Base-by-base conservation (phyloP, 2,888 invertebrate genomes). In the Halictus quadricinctus region DNA sequence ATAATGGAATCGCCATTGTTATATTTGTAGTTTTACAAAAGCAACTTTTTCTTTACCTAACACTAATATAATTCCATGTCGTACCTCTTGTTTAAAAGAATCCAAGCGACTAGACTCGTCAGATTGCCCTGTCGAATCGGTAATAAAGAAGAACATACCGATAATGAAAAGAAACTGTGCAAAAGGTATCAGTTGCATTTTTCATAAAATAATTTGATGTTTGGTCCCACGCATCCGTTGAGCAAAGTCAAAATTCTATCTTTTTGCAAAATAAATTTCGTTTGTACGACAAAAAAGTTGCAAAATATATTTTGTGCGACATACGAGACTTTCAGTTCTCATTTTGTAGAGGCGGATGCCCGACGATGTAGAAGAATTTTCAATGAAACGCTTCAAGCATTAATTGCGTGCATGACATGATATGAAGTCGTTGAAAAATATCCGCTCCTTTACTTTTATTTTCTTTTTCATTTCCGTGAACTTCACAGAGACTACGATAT, bases 51-150 rank as follows among this genome's bases (percentile, higher is more conserved):
- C 3, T n/a, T 76, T 8, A 50, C 13, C 3, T 69, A 36, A 41
- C 7, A 6, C 64, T 15, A 25, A 18, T 21, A 18, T 3, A 72
- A 15, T 25, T 43, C 36, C 29, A 58, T 29, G 0, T 15, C 10
- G 21, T 85, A 85, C 85, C 41, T 85, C 50, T 76, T 15, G 15
- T 13, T 64, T 60, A 6, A 75, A 54, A 1, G 72, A 10, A 1
- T 50, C 21, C 6, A 76, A 50, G 36, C 50, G 25, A 36, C 64
- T 48, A 0, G 73, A 73, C 36, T 54, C 72, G 0, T 21, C 43
- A 0, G 46, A 54, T n/a, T 54, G n/a, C 48, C 58, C 48, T 2
- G 29, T 60, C 18, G 58, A 48, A 41, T 18, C n/a, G 18, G 36
- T 21, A 36, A 25, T 10, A 10, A 10, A 10, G 10, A 36, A n/a